Evolutionary conservation across 2,888 invertebrate species (phyloP).

Genomic region (Lysandra coridon): DNA sequence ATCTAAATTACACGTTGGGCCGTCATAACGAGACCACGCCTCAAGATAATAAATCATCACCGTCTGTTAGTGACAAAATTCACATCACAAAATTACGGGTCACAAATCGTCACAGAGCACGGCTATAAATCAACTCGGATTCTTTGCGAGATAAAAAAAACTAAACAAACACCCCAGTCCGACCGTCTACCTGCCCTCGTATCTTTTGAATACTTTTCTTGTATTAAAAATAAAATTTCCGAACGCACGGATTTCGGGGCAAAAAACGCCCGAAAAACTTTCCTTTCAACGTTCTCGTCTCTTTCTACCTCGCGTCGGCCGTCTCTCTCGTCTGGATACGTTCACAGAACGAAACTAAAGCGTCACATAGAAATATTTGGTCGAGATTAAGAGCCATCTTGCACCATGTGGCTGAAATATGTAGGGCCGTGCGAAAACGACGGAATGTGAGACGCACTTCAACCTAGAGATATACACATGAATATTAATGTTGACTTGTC

Average conservation of each 20-base stretch:
- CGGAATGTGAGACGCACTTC: conserved; percentile 30
- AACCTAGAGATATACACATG: conserved; percentile 12
- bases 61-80: conserved; percentile 73
- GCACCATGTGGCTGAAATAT: conserved; percentile 42
- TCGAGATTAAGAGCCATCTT: conserved; percentile 46
- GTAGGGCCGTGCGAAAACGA: conserved; percentile 34
- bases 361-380: conserved; percentile 60
- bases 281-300: conserved; percentile 56
- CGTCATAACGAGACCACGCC: conserved; percentile 69
- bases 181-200: conserved; percentile 74
- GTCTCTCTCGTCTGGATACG: conserved; percentile 62
- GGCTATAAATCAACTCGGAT: conserved; percentile 74
- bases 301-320: conserved; percentile 45
- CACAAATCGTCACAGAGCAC: conserved; percentile 77
- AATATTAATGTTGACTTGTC: conserved; percentile 19
- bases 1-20: conserved; percentile 61
- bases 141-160: conserved; percentile 69
- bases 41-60: conserved; percentile 72
- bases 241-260: conserved; percentile 72
- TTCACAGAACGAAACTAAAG: conserved; percentile 49
- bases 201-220: conserved; percentile 77
- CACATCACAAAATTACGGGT: conserved; percentile 75
- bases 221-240: conserved; percentile 77
- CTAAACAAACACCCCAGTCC: conserved; percentile 74
- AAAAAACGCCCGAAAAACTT: conserved; percentile 77